Conservation (phyloP, 2,797 vertebrate species). For the Threskiornis aethiopicus region DNA sequence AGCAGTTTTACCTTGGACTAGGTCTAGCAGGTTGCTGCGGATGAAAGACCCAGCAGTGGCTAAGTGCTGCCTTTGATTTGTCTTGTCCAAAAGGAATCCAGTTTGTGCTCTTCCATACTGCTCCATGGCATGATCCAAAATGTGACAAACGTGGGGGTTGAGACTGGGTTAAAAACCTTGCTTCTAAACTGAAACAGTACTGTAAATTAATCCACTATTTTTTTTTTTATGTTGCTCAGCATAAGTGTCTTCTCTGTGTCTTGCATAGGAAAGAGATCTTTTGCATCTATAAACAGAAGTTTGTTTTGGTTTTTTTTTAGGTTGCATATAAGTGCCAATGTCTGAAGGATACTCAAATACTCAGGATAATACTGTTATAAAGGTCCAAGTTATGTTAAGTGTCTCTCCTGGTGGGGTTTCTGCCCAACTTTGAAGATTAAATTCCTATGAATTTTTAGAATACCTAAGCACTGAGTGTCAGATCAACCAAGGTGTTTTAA, state of each 20-base stretch:
- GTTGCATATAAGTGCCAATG: not conserved
- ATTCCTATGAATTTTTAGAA: not conserved
- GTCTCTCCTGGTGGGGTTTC: not conserved
- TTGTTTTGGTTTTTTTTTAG: not conserved
- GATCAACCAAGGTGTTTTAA: not conserved
- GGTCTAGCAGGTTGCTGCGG: not conserved
- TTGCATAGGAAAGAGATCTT: not conserved
- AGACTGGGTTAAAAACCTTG: not conserved
- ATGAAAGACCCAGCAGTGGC: not conserved
- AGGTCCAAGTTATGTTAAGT: not conserved
- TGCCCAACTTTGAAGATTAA: not conserved
- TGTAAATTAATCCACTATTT: not conserved
- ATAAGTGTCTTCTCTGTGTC: not conserved
- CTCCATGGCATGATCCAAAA: not conserved
- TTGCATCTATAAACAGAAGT: not conserved
- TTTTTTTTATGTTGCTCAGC: not conserved
- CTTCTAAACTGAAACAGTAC: not conserved
- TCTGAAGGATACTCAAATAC: not conserved
- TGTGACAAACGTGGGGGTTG: not conserved
- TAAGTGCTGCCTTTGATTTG: not conserved
- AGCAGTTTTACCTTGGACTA: not conserved
- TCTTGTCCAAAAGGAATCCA: not conserved
- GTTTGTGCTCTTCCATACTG: not conserved
- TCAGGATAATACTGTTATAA: not conserved
- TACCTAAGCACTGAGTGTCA: not conserved